Evolutionary conservation across 2,888 invertebrate genomes (phyloP), one percentile per base, ranked within the genome.

Genomic region (Teleiodes luculella): DNA sequence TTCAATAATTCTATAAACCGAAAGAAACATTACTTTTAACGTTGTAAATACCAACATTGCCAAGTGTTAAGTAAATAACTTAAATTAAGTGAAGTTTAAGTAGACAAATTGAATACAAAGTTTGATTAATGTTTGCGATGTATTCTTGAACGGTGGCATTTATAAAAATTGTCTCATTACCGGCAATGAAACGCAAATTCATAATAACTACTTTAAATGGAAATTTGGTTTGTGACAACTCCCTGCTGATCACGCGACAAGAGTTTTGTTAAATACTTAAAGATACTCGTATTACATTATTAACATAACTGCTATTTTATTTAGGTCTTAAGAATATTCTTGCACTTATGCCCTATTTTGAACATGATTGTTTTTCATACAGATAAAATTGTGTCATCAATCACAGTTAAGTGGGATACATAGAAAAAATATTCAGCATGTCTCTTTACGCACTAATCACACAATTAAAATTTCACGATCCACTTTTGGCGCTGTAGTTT

Each of bases 401-500:
- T 55, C 55, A 55, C 37, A 52, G 52, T 28, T 13, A 8, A 41
- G 24, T 20, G 4, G 11, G 48, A 30, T 13, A 7, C 5, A 16
- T n/a, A 47, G 48, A 36, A 46, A 36, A 49, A 31, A 35, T 35
- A 43, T 43, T 33, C 49, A 49, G 28, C 49, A 43, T 49, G 36
- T 52, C 43, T 49, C 43, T 16, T 46, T 39, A 28, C 54, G 45
- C 45, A 30, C 54, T 55, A 55, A 55, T 45, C 35, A 55, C 52
- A 53, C 53, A 56, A 56, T 56, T 56, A 56, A 56, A 56, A 56
- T 56, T 53, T 51, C 56, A 73, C 68, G 72, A 64, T 62, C 77
- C 77, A 67, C 64, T 69, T 77, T 75, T 68, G 72, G 74, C 56
- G 60, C 61, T 57, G 55, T 45, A n/a, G 48, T 55, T 72, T 77